These are phyloP conservation scores for Rhagonycha fulva DNA, from an alignment of 2,888 invertebrate species.

Conservation along the genomic window DNA sequence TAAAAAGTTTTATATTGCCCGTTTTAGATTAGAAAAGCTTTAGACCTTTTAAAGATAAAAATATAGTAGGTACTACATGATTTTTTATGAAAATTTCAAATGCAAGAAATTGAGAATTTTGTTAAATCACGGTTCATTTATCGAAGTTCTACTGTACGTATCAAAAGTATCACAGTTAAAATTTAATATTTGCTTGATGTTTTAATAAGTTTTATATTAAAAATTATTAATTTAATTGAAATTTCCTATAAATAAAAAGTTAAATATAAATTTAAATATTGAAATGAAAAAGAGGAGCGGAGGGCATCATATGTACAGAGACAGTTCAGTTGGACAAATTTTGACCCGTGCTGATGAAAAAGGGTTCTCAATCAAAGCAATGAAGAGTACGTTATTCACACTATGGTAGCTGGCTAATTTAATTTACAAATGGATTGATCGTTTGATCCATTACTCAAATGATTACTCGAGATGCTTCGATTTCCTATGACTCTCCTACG, in stretches of 20 bases:
- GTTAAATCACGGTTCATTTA: no score
- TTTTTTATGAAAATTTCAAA: no score
- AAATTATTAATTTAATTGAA: neutral
- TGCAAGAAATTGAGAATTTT: no score
- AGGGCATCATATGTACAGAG: conserved; percentile 10
- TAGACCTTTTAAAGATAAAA: no score
- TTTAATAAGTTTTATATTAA: no score
- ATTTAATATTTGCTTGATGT: no score
- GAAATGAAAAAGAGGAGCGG: conserved; percentile 31
- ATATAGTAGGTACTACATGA: no score
- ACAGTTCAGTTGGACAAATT: conserved; percentile 9
- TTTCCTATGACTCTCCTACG: conserved; percentile 12
- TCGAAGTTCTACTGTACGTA: no score
- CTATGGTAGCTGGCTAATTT: conserved; percentile 30
- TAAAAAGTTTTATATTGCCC: no score
- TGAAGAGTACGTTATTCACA: conserved; percentile 36
- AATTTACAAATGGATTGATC: conserved; percentile 18
- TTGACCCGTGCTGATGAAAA: conserved; percentile 31
- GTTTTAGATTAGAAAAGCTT: no score
- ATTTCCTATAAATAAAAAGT: neutral
- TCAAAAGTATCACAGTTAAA: no score
- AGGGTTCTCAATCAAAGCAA: conserved; percentile 36
- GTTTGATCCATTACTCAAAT: conserved; percentile 17
- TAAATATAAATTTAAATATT: conserved; percentile 25
- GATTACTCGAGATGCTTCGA: conserved; percentile 12